phyloP scores from a whole-genome alignment of 53 echinoderm and acorn worm genomes.

The Paelopatides confundens region DNA sequence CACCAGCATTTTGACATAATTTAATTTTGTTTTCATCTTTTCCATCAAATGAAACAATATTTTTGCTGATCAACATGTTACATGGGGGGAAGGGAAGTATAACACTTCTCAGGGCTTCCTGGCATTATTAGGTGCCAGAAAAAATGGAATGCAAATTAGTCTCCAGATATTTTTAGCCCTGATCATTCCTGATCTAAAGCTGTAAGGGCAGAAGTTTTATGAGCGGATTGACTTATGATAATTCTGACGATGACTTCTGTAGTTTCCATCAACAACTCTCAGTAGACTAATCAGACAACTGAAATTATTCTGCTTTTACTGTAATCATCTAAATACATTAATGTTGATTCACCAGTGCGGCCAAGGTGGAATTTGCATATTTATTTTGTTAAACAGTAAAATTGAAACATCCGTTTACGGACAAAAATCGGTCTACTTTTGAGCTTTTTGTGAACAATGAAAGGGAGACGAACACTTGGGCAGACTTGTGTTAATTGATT shows the following conservation, averaged over 20 bases:
- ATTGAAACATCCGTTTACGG: not conserved
- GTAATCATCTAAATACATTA: not conserved
- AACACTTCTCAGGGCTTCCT: no score
- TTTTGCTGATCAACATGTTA: no score
- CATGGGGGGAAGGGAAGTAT: no score
- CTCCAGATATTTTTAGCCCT: not conserved
- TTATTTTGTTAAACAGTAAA: not conserved
- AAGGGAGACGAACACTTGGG: not conserved
- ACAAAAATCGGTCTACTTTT: not conserved
- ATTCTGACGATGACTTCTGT: not conserved
- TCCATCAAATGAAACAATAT: no score
- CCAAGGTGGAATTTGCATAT: not conserved
- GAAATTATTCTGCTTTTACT: not conserved
- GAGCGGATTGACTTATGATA: not conserved
- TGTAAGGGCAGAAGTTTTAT: not conserved
- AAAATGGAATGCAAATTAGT: not conserved
- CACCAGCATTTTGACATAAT: no score
- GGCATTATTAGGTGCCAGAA: no score
- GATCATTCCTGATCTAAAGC: not conserved
- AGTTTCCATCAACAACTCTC: not conserved
- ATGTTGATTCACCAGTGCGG: not conserved
- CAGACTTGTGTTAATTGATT: not conserved
- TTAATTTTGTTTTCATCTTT: no score
- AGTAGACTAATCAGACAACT: not conserved
- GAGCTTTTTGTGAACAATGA: not conserved